Conservation (phyloP, 30 jellyfish, hydroid and myxozoan species). For the Aurelia coerulea region DNA sequence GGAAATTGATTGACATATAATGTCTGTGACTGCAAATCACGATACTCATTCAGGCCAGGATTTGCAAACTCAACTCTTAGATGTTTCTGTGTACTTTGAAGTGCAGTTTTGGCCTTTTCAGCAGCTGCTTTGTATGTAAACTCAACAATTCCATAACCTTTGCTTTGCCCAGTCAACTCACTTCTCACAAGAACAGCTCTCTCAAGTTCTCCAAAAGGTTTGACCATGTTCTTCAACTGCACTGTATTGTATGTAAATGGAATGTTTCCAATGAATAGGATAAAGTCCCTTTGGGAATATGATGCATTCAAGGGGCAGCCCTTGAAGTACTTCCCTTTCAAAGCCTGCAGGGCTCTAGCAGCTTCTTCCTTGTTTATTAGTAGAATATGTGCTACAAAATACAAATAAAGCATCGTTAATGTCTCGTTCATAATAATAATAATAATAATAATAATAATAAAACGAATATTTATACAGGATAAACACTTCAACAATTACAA, state of each 20-base stretch:
- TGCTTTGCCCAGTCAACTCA: slow-evolving; percentile 77
- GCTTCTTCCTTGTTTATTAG: slow-evolving; percentile 68
- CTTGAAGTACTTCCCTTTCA: slow-evolving; percentile 48
- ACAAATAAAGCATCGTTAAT: neutral
- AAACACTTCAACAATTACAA: too few relatives aligned
- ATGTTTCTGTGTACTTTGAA: slow-evolving; percentile 21
- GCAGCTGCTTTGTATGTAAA: slow-evolving; percentile 42
- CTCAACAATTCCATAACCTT: slow-evolving; percentile 93
- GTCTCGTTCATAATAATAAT: too few relatives aligned
- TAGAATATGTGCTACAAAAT: slow-evolving; percentile 57
- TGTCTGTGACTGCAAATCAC: slow-evolving; percentile 80
- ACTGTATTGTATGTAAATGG: slow-evolving; percentile 47
- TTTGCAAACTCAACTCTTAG: slow-evolving; percentile 65
- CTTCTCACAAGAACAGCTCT: slow-evolving; percentile 60
- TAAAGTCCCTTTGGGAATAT: slow-evolving; percentile 61
- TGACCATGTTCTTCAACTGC: slow-evolving; percentile 53
- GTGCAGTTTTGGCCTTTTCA: slow-evolving; percentile 39
- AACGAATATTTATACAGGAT: too few relatives aligned
- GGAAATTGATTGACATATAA: slow-evolving; percentile 81
- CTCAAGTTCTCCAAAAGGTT: slow-evolving; percentile 71
- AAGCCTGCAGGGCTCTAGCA: slow-evolving; percentile 21
- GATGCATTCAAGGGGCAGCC: slow-evolving; percentile 35
- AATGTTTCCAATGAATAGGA: slow-evolving; percentile 81
- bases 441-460: too few relatives aligned
- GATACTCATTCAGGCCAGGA: slow-evolving; percentile 61